Percentiles rank a stretch among this genome's conserved stretches.
Conservation (phyloP, 2,888 invertebrate genomes). For the Oscheius sp. region DNA sequence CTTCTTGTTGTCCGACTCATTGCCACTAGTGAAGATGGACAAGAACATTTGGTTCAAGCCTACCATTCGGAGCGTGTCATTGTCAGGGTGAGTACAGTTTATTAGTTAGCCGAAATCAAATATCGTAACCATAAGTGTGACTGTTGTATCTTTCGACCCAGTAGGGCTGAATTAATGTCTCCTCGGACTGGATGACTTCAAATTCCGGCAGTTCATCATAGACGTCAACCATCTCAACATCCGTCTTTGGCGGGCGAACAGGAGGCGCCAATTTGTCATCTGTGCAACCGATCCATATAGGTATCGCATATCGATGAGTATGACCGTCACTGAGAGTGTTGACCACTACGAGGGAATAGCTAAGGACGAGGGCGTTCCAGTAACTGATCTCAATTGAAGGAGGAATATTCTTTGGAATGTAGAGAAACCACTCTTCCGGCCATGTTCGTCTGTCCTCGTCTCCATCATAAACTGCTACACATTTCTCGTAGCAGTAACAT, state of each 20-base stretch:
- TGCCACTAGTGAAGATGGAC: slow-evolving; percentile 77
- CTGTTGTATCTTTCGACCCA: slow-evolving; percentile 63
- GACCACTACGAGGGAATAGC: slow-evolving; percentile 48
- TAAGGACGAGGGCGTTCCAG: slow-evolving; percentile 61
- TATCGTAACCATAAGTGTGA: slow-evolving; percentile 55
- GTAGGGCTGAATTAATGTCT: slow-evolving; percentile 56
- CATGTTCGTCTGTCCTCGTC: slow-evolving; percentile 35
- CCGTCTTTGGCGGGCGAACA: neutral
- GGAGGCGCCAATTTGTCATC: slow-evolving; percentile 62
- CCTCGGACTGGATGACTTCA: slow-evolving; percentile 57
- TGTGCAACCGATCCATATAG: slow-evolving; percentile 64
- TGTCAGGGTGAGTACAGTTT: slow-evolving; percentile 83
- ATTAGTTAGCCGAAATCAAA: slow-evolving; percentile 20
- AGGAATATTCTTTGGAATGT: slow-evolving; percentile 57
- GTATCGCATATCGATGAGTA: slow-evolving; percentile 57
- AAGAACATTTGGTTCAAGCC: slow-evolving; percentile 77
- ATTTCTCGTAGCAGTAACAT: slow-evolving; percentile 45
- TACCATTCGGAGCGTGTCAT: slow-evolving; percentile 95
- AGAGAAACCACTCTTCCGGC: slow-evolving; percentile 48
- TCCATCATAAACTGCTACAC: slow-evolving; percentile 39
- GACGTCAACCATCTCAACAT: neutral
- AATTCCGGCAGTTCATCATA: slow-evolving; percentile 60
- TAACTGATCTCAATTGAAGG: slow-evolving; percentile 63
- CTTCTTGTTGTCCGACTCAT: slow-evolving; percentile 78
- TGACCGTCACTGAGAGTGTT: slow-evolving; percentile 56